Conservation (phyloP, 2,888 invertebrate species). For the Plebejus anna region DNA sequence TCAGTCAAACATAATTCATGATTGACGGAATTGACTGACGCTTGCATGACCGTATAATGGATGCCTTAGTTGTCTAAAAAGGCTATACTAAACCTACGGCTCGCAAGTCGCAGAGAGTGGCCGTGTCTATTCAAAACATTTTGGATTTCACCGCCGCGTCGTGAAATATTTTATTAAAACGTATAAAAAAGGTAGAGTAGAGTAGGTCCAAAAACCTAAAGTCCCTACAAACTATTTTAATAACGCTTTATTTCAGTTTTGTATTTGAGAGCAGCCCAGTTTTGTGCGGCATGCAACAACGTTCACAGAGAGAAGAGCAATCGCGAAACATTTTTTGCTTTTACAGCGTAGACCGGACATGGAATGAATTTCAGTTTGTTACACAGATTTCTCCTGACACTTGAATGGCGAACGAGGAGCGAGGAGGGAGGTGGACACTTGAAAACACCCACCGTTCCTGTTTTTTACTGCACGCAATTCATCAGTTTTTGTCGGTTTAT, state of each 20-base stretch:
- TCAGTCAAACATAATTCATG: too few relatives aligned
- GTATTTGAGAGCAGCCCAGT: background rate
- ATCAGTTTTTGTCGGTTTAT: background rate
- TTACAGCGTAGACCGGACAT: background rate
- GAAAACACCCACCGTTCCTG: background rate
- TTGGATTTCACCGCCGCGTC: too few relatives aligned
- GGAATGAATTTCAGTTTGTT: background rate
- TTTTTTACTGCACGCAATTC: conserved; percentile 4
- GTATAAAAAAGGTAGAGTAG: too few relatives aligned
- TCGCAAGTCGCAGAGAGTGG: too few relatives aligned
- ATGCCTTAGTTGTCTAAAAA: too few relatives aligned
- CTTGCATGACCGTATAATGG: too few relatives aligned
- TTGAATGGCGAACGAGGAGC: background rate
- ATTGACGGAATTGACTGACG: too few relatives aligned
- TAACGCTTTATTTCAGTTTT: background rate
- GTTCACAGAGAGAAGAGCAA: background rate
- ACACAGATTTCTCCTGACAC: background rate
- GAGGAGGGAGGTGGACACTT: background rate
- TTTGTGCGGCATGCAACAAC: background rate
- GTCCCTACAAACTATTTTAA: background rate
- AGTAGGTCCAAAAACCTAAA: background rate
- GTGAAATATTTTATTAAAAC: too few relatives aligned
- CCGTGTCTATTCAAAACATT: too few relatives aligned
- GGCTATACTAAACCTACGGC: too few relatives aligned
- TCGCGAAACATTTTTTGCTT: background rate